phyloP scores from a whole-genome alignment of 2,888 invertebrate species.

The Drosophila mercatorum region DNA sequence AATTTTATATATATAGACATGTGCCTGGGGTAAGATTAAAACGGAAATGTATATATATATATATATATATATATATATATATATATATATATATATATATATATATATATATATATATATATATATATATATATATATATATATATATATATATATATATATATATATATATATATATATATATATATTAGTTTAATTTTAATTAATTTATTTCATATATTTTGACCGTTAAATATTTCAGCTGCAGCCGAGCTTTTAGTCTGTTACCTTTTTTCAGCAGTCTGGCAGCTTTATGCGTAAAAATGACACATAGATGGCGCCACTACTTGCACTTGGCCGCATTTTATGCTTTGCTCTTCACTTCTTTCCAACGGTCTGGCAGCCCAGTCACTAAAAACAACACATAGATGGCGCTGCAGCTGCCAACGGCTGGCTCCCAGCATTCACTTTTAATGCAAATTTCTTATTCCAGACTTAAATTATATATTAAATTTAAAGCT shows the following conservation, averaged over 20 bases:
- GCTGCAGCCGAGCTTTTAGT: neutral
- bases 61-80: no score
- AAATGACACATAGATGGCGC: constrained; percentile 38
- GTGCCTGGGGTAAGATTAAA: no score
- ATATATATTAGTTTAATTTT: neutral
- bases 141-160: no score
- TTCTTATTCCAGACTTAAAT: neutral
- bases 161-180: no score
- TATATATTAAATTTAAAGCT: neutral
- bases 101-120: no score
- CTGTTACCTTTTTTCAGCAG: neutral
- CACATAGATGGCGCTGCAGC: constrained; percentile 35
- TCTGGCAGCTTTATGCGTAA: constrained; percentile 8
- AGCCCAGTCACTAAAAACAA: neutral
- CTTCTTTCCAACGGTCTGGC: neutral
- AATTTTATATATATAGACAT: no score
- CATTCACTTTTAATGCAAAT: neutral
- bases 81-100: no score
- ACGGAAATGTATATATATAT: no score
- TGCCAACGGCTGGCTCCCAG: neutral
- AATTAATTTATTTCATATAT: no score
- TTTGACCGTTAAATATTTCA: no score
- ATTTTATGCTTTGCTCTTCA: no score
- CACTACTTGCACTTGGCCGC: neutral
- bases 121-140: no score